phyloP scores from a whole-genome alignment of 1,140 invertebrate species.

The Achatina immaculata region DNA sequence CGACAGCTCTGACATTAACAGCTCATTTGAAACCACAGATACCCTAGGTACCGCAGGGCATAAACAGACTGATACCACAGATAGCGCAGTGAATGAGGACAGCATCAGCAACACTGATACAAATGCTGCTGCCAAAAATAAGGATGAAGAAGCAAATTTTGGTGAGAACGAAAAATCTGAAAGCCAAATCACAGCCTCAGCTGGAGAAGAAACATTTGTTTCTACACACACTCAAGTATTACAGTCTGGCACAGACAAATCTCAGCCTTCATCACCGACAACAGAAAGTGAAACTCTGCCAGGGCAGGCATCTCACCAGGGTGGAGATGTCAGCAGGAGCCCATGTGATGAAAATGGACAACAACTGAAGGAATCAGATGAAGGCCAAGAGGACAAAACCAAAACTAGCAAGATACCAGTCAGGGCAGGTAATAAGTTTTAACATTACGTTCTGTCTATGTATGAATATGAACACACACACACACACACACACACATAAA shows the following conservation, averaged over 20 bases:
- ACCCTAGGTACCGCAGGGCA: no score
- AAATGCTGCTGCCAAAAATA: no score
- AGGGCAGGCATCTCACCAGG: background rate
- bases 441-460: no score
- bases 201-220: background rate
- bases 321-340: background rate
- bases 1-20: no score
- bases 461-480: no score
- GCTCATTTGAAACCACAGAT: no score
- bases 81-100: no score
- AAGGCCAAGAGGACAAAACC: conserved; percentile 11
- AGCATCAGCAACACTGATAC: no score
- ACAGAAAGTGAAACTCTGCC: background rate
- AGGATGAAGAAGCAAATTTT: background rate
- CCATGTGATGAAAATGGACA: background rate
- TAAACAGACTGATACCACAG: no score
- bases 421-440: conserved; percentile 40
- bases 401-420: conserved; percentile 48
- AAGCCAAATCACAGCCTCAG: background rate
- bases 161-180: background rate
- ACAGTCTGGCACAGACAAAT: background rate
- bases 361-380: conserved; percentile 19
- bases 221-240: background rate
- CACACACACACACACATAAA: no score
- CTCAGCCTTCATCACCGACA: background rate